Evolutionary conservation across 2,113 vertebrate species (phyloP), one percentile per base, ranked within the genome.

Genomic region (Ctenomys sociabilis): DNA sequence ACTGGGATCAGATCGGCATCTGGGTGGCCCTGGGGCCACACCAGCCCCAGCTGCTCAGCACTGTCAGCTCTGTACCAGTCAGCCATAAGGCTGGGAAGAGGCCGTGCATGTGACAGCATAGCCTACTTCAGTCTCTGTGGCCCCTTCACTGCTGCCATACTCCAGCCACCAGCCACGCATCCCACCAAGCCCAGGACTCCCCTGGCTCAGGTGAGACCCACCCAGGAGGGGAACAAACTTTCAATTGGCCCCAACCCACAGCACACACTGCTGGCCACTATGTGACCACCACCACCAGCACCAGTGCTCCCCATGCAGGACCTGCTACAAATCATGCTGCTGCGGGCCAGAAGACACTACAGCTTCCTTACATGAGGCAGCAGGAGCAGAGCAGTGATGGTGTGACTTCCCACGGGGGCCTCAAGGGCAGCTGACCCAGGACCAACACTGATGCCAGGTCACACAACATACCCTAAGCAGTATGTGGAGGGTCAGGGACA

Each of bases 71-170:
- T 13, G 4, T 1, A 35, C 61, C 24, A 43, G 10, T 22, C 10
- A 32, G n/a, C 28, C 10, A 24, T 5, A 13, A 32, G 37, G 3
- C 52, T 40, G n/a, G 73, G 32, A 49, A 73, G 73, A 45, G 32
- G 6, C 61, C 28, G 4, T 4, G 57, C 49, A 32, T 45, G 19
- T 3, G 7, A 32, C 1, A 26, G 11, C 14, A 57, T 59, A 7
- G 52, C 43, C 77, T 21, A 3, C 43, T n/a, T 64, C 61, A 7
- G 17, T 6, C 86, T 83, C n/a, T 40, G 13, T 30, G 24, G 81
- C 12, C 45, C 40, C 26, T 45, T 37, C 19, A 2, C 7, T 0
- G 0, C 43, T 3, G 32, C 32, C 35, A 21, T n/a, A 7, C 26
- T 21, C 30, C 37, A 37, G 12, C 52, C 19, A 28, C 63, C 32